Evolutionary conservation across 1,140 invertebrate species (phyloP), one percentile per base, ranked within the genome.

Genomic region (Drosophila bocki): DNA sequence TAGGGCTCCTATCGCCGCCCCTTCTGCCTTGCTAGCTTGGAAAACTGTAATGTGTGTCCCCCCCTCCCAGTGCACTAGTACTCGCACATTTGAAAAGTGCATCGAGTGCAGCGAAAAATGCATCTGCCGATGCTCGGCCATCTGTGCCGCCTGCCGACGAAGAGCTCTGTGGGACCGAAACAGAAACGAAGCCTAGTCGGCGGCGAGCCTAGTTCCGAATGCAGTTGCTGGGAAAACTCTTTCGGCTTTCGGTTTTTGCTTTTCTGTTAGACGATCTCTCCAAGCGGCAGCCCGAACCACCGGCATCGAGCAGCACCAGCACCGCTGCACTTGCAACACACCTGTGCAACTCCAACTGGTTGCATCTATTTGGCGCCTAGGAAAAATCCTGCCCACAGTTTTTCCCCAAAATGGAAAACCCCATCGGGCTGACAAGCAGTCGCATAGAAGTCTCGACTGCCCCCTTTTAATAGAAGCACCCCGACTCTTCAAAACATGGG

Each of bases 71-170:
- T 32, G 32, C 33, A 56, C 33, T 22, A 33, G 33, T 54, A 54
- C 51, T 75, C 67, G 77, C 72, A 71, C 84, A 88, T 90, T 90
- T 90, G 85, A 90, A 90, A 90, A 90, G 82, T 90, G 85, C 85
- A 90, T 90, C 85, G 67, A 69, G 67, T 69, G 65, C 65, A 69
- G 44, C 61, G 65, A 54, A 54, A 54, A 51, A 48, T 69, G 67
- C 67, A 70, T 53, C 45, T 48, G 42, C 53, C 61, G 63, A 60
- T 56, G 53, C 39, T 64, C 65, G 58, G 57, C 53, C 57, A 68
- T 59, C 78, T 56, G 53, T 22, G 51, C 78, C 54, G 51, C 59
- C 51, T 48, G 63, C 54, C 53, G 54, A 56, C 53, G 56, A 56
- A 78, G 68, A 74, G 54, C 44, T 39, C 8, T 56, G 19, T 35